A percentile compares a stretch with the other conserved stretches of the same genome.
Evolutionary conservation across 2,888 invertebrate species (phyloP).

Genomic region (Metacarcinus magister): DNA sequence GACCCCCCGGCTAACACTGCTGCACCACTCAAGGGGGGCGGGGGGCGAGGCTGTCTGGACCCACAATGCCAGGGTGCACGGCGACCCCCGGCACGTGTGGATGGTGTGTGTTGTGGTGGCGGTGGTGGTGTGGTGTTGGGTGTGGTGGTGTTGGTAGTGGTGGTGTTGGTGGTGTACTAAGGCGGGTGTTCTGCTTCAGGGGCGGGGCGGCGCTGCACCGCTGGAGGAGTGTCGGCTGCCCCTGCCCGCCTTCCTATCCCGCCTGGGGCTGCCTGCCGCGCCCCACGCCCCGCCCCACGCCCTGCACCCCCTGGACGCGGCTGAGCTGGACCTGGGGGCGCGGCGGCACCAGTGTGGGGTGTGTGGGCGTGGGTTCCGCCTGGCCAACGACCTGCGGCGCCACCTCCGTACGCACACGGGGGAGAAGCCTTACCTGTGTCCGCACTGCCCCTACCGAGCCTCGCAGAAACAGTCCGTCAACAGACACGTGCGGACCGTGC

Average conservation of each 20-base stretch:
- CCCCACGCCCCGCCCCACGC: constrained; percentile 57
- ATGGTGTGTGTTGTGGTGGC: not conserved
- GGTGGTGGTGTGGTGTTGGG: not conserved
- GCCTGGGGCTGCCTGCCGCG: constrained; percentile 66
- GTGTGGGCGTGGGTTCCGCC: constrained; percentile 78
- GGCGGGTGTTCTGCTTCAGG: constrained; percentile 80
- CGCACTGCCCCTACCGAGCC: constrained; percentile 80
- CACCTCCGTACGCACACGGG: constrained; percentile 78
- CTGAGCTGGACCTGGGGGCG: constrained; percentile 65
- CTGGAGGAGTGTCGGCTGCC: constrained; percentile 63
- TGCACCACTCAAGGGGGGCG: too few relatives aligned
- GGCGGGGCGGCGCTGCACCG: constrained; percentile 70
- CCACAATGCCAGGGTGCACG: too few relatives aligned
- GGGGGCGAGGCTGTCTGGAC: not conserved
- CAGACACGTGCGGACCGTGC: constrained; percentile 77
- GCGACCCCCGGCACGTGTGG: not conserved
- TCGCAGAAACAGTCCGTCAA: constrained; percentile 81
- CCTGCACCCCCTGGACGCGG: constrained; percentile 58
- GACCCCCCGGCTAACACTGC: too few relatives aligned
- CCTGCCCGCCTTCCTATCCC: constrained; percentile 74
- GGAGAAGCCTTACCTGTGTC: constrained; percentile 78
- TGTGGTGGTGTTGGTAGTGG: not conserved
- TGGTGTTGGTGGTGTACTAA: constrained; percentile 65
- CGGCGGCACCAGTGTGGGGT: constrained; percentile 72
- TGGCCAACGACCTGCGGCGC: constrained; percentile 75